These are phyloP conservation scores for Panthera uncia DNA, from an alignment of 2,113 vertebrate species.

Conservation along the genomic window DNA sequence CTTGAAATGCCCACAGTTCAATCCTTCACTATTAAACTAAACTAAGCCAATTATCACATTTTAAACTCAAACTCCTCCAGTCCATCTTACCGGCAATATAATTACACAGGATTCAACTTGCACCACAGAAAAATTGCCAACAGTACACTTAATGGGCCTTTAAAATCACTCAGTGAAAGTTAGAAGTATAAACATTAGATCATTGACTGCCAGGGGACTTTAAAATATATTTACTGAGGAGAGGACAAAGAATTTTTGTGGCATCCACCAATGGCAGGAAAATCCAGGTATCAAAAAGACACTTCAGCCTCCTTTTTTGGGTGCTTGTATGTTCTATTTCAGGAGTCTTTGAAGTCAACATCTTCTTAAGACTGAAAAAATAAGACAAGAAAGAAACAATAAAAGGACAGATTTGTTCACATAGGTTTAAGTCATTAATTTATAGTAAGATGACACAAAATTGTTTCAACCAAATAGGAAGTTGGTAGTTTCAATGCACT, in stretches of 20 bases:
- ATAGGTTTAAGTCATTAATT: neutral
- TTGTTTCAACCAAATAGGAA: neutral
- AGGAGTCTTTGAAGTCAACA: neutral
- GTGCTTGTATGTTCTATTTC: neutral
- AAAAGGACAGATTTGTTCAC: neutral
- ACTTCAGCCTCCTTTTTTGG: neutral
- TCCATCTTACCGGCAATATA: neutral
- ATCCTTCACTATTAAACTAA: neutral
- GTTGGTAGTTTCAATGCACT: neutral
- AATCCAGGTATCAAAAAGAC: neutral
- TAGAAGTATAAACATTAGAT: neutral
- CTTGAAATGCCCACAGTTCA: neutral
- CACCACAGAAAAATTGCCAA: neutral
- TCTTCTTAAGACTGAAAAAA: neutral
- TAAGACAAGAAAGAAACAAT: neutral
- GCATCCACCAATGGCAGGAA: neutral
- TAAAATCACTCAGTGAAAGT: neutral
- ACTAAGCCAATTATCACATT: neutral
- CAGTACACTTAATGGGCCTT: neutral
- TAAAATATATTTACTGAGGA: neutral
- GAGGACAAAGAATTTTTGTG: neutral
- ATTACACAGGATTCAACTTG: neutral
- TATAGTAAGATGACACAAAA: neutral
- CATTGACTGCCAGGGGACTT: neutral
- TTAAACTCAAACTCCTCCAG: neutral